Base-by-base conservation (phyloP, 2,113 vertebrate genomes). In the Terrapene triunguis region DNA sequence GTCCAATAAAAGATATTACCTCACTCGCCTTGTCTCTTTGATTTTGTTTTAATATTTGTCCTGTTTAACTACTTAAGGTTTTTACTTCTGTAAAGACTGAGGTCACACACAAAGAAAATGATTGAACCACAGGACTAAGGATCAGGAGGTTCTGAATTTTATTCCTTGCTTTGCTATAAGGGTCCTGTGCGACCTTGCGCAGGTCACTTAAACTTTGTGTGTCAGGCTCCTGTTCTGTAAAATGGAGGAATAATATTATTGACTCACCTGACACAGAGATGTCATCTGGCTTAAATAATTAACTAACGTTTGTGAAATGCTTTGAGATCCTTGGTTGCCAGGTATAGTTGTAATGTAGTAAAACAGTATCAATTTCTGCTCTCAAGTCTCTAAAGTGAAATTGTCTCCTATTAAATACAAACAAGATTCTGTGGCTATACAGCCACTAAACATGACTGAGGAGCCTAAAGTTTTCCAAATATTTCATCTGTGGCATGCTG, bases 91-190 rank as follows among this genome's bases (percentile, higher is more conserved):
- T 50, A 76, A 96, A 91, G 62, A 35, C 8, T 89, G 47, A 95
- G 86, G 42, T n/a, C 53, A 80, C 29, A 87, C 44, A 80, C 81
- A 95, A 95, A 89, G 55, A 80, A 88, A 93, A 88, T 51, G 69
- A 38, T n/a, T 72, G 38, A 72, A 72, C 72, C 10, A 17, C 69
- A 81, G 32, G 78, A 85, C 87, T 79, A 94, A 82, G 47, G 92
- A 83, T 79, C 0, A 1, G n/a, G 59, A 88, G 10, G 7, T 80
- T 92, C 35, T 84, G 92, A 94, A 84, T 65, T 21, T 79, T 57
- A 8, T 76, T 95, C 83, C 47, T 80, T 76, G 65, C 69, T 95
- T 83, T 93, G 35, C 44, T 87, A 10, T 78, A 90, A 42, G 89
- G 92, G 13, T 2, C 0, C 57, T 92, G n/a, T 27, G 6, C 35